These are phyloP conservation scores for Atopsyche davidsoni DNA, from an alignment of 1,140 invertebrate genomes.

Conservation along the genomic window DNA sequence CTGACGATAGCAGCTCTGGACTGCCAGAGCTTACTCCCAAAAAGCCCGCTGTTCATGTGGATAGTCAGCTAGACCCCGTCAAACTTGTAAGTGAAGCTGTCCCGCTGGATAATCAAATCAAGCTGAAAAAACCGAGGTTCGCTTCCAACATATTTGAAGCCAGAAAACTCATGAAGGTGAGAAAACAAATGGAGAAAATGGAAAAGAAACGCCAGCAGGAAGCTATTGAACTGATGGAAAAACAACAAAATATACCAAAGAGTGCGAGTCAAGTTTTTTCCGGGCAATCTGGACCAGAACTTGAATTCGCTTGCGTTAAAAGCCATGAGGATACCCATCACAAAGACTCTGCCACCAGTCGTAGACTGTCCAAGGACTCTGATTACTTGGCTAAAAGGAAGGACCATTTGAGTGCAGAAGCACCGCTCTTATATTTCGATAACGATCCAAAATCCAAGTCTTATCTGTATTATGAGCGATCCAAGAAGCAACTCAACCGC, in stretches of 20 bases:
- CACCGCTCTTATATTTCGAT: constrained; percentile 15
- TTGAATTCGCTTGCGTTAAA: constrained; percentile 40
- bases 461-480: constrained; percentile 4
- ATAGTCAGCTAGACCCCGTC: constrained; percentile 22
- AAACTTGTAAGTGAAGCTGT: constrained; percentile 21
- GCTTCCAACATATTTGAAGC: constrained; percentile 56
- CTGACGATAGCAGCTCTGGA: too few species aligned
- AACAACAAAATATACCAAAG: constrained; percentile 44
- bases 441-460: constrained; percentile 9
- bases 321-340: background rate
- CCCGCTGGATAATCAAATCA: constrained; percentile 37
- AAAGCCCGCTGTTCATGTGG: constrained; percentile 25
- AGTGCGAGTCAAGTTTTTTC: constrained; percentile 44
- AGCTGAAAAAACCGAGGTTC: constrained; percentile 55
- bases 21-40: constrained; percentile 11
- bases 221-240: constrained; percentile 43
- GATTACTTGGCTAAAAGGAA: background rate
- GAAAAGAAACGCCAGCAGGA: constrained; percentile 50
- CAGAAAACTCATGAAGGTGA: constrained; percentile 55
- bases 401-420: background rate
- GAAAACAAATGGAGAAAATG: constrained; percentile 54
- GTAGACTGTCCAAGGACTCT: background rate
- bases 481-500: constrained; percentile 6
- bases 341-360: background rate
- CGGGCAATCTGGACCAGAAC: constrained; percentile 42